Base-by-base conservation (phyloP, 2,797 vertebrate species). In the Takifugu ocellatus region DNA sequence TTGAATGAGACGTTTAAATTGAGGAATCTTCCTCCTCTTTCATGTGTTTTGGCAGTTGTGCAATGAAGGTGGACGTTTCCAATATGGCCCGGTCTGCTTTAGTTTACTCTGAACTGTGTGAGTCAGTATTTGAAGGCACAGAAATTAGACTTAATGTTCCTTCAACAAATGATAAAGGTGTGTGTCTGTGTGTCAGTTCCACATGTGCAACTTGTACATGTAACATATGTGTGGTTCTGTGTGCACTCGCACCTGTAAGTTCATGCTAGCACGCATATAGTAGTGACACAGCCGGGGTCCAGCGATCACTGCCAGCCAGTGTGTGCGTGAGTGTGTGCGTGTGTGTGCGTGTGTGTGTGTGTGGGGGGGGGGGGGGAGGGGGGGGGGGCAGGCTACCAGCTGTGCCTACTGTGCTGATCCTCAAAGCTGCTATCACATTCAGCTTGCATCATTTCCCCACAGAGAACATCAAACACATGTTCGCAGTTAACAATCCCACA, bases 241-340 rank as follows among this genome's bases (percentile, higher is more conserved):
- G 63, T 63, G 64, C 24, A 33, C 39, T 9, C 58, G 62, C 59
- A 76, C 63, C 72, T 74, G 77, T 70, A 68, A 72, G 47, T 44
- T 56, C 59, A 71, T 29, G 49, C 57, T 51, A 52, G 72, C 54
- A 26, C 49, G 50, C 50, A 51, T 66, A 77, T 80, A 74, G 77
- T 63, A 61, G 70, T 49, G 66, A 73, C 75, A 77, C 81, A 83
- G 74, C 68, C 78, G 75, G 78, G 63, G 71, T 66, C 69, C 73
- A 74, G 59, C 57, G 51, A 64, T 61, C 58, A 51, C 50, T 68
- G 68, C 66, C 67, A 78, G 60, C 56, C 47, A 7, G 26, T 51
- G 33, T 49, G 31, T 56, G 42, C 45, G 54, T 57, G 55, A 49
- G 49, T 43, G 62, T 46, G 63, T 58, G 52, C 51, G 55, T 36